Base-by-base conservation (phyloP, 2,888 invertebrate species). In the Hedychridium roseum region DNA sequence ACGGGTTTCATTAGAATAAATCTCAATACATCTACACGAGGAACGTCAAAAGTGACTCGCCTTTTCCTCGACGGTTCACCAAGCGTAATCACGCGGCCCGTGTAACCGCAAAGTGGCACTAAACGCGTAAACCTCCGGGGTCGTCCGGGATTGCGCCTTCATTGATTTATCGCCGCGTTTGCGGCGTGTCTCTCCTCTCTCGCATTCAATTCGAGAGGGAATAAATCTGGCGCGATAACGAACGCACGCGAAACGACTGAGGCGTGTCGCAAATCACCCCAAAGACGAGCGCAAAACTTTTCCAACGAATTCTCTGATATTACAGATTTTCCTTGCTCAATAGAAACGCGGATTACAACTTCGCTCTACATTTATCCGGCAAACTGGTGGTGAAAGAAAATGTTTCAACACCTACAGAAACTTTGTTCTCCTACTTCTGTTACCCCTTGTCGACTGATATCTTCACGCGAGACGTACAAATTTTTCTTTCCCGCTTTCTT, bases 161-260 rank as follows among this genome's bases (percentile, higher is more conserved):
- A 36, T 39, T 52, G 59, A 65, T 64, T 54, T 59, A 57, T 51
- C 46, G 49, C 48, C 47, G n/a, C 42, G 43, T 52, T 60, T 51
- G 47, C 34, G 43, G 45, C 36, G 36, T 47, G 38, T 15, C 27
- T n/a, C 38, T 18, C 46, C n/a, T n/a, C n/a, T n/a, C n/a, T n/a
- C 47, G 43, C 43, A 55, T 50, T 54, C 42, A 46, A 41, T 41
- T 43, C 44, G 39, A 42, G 39, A 37, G 39, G 39, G 18, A 54
- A 50, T 50, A 50, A 50, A 55, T 50, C 28, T 30, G 2, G 18
- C 9, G 17, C 15, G 20, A 36, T 27, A 26, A 12, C 15, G 39
- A 39, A 27, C 23, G 40, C 20, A 4, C 23, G 35, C 40, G 40
- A 40, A 40, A 21, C 2, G 32, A 14, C 14, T 15, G 14, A 32